Conservation (phyloP, 1,140 invertebrate genomes). For the Ptiloglossa arizonensis region DNA sequence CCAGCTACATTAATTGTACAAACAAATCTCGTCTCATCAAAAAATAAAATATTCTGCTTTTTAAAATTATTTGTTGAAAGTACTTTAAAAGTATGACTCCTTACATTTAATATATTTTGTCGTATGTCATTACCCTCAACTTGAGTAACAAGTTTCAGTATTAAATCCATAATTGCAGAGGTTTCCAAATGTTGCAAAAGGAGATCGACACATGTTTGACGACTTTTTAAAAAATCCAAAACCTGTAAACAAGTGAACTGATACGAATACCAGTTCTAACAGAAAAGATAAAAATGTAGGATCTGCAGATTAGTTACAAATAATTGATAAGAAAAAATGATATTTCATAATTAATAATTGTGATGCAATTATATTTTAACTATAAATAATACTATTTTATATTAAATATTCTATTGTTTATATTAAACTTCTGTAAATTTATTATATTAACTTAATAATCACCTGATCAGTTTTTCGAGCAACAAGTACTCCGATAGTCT, state of each 20-base stretch:
- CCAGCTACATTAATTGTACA: neutral
- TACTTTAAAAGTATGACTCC: slow-evolving; percentile 24
- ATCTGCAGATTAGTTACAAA: slow-evolving; percentile 26
- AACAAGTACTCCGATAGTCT: slow-evolving; percentile 94
- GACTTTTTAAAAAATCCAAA: slow-evolving; percentile 94
- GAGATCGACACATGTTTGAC: slow-evolving; percentile 92
- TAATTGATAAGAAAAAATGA: slow-evolving; percentile 41
- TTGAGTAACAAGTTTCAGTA: slow-evolving; percentile 93
- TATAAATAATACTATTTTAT: slow-evolving; percentile 9
- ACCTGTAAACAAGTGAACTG: slow-evolving; percentile 94
- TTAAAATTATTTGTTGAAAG: neutral
- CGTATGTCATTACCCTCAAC: slow-evolving; percentile 90
- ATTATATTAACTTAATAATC: slow-evolving; percentile 64
- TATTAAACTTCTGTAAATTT: slow-evolving; percentile 24
- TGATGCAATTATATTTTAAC: too few species aligned
- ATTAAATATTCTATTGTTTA: neutral
- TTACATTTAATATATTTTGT: slow-evolving; percentile 92
- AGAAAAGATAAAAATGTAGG: slow-evolving; percentile 66
- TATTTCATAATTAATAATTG: slow-evolving; percentile 43
- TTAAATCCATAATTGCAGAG: slow-evolving; percentile 97
- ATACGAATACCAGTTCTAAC: slow-evolving; percentile 94
- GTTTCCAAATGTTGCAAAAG: slow-evolving; percentile 95
- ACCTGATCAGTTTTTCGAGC: slow-evolving; percentile 90
- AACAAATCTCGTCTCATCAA: neutral
- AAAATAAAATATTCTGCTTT: neutral